Evolutionary conservation across 2,888 invertebrate species (phyloP).

Genomic region (Ferdinandea cuprea): DNA sequence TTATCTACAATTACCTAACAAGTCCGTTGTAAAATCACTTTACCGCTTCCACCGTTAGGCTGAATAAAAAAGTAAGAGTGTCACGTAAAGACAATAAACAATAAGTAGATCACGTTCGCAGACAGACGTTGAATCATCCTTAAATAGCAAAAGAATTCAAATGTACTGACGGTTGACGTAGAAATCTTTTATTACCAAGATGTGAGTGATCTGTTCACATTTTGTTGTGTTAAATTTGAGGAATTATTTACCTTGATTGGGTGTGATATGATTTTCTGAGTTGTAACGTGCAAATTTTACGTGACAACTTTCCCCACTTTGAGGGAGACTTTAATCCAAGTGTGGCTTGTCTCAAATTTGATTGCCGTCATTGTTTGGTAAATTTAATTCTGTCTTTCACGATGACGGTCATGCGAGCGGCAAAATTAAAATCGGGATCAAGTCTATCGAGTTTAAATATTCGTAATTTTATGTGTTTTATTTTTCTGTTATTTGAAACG

Average conservation of each 20-base stretch:
- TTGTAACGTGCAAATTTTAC: neutral
- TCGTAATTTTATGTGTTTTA: neutral
- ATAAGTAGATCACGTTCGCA: neutral
- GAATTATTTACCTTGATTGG: neutral
- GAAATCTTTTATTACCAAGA: neutral
- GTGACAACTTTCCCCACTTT: conserved; percentile 26
- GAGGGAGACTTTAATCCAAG: neutral
- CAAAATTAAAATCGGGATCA: neutral
- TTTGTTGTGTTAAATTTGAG: neutral
- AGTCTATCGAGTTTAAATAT: neutral
- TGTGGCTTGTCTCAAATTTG: neutral
- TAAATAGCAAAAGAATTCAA: conserved; percentile 11
- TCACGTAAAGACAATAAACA: conserved; percentile 37
- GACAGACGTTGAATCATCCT: conserved; percentile 29
- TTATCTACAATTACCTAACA: too few relatives aligned
- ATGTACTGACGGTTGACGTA: neutral
- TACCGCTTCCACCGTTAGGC: neutral
- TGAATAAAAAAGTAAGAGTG: conserved; percentile 35
- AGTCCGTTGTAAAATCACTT: too few relatives aligned
- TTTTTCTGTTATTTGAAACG: neutral
- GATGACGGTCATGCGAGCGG: conserved; percentile 27
- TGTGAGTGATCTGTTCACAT: neutral
- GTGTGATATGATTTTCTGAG: conserved; percentile 15
- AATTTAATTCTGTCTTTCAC: conserved; percentile 5
- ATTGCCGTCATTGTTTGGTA: conserved; percentile 2